Evolutionary conservation across 1,140 invertebrate species (phyloP), one percentile per base, ranked within the genome.

Genomic region (Trachymyrmex cornetzi): DNA sequence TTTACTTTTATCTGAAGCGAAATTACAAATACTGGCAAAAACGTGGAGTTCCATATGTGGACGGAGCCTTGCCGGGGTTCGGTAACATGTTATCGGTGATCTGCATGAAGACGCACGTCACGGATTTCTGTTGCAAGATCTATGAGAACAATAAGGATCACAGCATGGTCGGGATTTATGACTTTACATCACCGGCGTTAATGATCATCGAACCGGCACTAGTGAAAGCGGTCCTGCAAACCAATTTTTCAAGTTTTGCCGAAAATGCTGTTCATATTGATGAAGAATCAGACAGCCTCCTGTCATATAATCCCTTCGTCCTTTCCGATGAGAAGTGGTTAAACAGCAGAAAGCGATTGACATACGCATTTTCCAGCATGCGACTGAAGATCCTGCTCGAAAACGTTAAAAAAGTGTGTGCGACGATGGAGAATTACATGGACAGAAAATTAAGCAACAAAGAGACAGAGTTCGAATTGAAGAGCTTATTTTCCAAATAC

Each of bases 1-100:
- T 80, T 24, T 84, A 84, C 14, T 50, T 50, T 19, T 84, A 61
- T 48, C 84, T 12, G 69, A 63, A 14, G 4, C 38, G n/a, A 74
- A 84, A 84, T 16, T 50, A 61, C 7, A 61, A 38, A 2, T 95
- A 96, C 77, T 96, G 96, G 96, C 77, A 92, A 59, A 89, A 94
- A 5, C 91, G 90, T 87, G 94, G 94, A 12, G 91, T 96, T 1
- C 94, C 94, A 53, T 93, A 94, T 57, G 77, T 93, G 4, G 91
- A 91, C 6, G 86, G 84, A 77, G 72, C 85, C 0, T 6, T 90
- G 2, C 91, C 92, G 1, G 87, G 89, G 14, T 55, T 95, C 1
- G 94, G 93, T 38, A 92, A 94, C 63, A 75, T 93, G 24, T 53
- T 77, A 9, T 48, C 86, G 0, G 34, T 91, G 16, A 22, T 93